These are phyloP conservation scores for Romanomermis culicivorax DNA, from an alignment of 2,888 invertebrate genomes.

Conservation along the genomic window DNA sequence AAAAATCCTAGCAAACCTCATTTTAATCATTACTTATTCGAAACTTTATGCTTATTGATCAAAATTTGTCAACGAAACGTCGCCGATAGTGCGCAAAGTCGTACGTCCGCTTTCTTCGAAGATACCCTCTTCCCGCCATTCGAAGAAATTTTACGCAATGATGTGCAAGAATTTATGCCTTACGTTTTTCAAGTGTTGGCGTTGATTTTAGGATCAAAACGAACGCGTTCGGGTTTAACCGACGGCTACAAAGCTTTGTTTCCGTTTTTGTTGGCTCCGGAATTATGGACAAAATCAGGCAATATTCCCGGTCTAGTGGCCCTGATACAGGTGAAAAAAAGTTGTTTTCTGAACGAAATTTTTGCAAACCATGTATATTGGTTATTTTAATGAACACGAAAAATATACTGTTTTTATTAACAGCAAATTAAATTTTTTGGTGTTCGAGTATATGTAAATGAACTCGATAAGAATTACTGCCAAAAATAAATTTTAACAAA, in stretches of 20 bases:
- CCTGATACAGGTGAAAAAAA: slow-evolving; percentile 56
- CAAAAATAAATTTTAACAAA: too few species aligned
- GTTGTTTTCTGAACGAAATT: too few species aligned
- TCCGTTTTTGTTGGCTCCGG: slow-evolving; percentile 65
- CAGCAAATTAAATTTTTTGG: too few species aligned
- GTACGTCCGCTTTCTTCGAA: slow-evolving; percentile 49
- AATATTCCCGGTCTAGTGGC: slow-evolving; percentile 80
- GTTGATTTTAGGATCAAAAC: slow-evolving; percentile 49
- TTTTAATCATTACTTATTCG: slow-evolving; percentile 94
- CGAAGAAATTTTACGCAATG: slow-evolving; percentile 74
- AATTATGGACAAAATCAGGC: slow-evolving; percentile 75
- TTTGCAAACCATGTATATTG: too few species aligned
- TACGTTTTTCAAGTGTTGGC: slow-evolving; percentile 95
- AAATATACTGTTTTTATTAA: too few species aligned
- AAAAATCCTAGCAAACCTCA: slow-evolving; percentile 80
- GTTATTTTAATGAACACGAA: too few species aligned
- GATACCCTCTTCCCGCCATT: slow-evolving; percentile 56
- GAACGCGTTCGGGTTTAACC: slow-evolving; percentile 33
- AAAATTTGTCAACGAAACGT: slow-evolving; percentile 18
- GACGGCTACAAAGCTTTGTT: slow-evolving; percentile 69
- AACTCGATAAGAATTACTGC: too few species aligned
- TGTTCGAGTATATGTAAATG: too few species aligned
- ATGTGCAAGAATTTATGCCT: slow-evolving; percentile 73
- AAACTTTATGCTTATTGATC: slow-evolving; percentile 56
- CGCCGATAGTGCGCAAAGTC: neutral